Evolutionary conservation across 2,797 vertebrate genomes (phyloP).

Genomic region (Phoeniculus purpureus): DNA sequence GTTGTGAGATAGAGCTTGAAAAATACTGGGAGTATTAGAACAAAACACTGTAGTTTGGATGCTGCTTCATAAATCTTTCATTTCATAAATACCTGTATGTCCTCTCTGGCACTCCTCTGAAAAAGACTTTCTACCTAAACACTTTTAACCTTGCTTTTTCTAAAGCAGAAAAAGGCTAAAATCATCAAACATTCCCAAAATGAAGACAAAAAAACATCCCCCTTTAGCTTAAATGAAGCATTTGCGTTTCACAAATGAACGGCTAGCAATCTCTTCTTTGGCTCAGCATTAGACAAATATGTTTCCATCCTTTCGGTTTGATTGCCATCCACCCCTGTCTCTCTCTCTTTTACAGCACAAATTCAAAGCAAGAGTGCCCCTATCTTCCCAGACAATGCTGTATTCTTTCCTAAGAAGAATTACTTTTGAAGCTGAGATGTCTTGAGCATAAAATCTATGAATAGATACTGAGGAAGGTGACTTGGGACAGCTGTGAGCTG

Average conservation of each 20-base stretch:
- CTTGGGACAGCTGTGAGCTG: slow-evolving; percentile 13
- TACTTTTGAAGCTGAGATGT: slow-evolving; percentile 2
- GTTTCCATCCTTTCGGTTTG: slow-evolving; percentile 27
- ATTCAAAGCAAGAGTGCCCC: slow-evolving; percentile 20
- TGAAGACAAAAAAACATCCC: neutral
- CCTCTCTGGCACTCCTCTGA: slow-evolving; percentile 10
- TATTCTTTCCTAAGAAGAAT: neutral
- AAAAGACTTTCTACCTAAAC: neutral
- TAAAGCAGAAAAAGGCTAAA: slow-evolving; percentile 11
- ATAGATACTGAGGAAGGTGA: slow-evolving; percentile 29
- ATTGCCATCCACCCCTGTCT: neutral
- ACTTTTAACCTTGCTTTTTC: neutral
- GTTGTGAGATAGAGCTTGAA: neutral
- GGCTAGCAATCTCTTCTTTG: neutral
- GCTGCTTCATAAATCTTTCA: neutral
- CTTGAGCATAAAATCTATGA: slow-evolving; percentile 14
- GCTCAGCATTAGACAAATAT: neutral
- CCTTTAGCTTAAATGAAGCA: neutral
- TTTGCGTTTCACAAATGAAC: slow-evolving; percentile 1
- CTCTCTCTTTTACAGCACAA: neutral
- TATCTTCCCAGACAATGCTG: slow-evolving; percentile 8
- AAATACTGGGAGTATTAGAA: neutral
- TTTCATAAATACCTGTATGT: slow-evolving; percentile 16
- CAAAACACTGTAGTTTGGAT: neutral
- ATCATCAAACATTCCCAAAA: neutral